Evolutionary conservation across 92 coral and sea anemone genomes (phyloP).

Genomic region (Phymanthus crucifer): DNA sequence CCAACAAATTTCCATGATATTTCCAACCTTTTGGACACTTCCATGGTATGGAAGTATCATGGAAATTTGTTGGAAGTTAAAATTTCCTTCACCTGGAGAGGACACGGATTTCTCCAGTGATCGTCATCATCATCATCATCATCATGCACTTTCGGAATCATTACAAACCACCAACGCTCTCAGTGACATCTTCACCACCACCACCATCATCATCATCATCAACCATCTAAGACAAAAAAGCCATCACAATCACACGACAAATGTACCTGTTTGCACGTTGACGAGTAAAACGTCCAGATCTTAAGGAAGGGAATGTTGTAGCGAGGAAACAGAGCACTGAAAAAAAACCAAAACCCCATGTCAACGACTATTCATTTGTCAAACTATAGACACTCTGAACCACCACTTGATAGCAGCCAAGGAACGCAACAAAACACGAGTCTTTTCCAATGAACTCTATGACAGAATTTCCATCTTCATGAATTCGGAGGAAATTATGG

Average conservation of each 20-base stretch:
- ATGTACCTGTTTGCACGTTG: conserved; percentile 44
- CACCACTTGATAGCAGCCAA: too few species aligned
- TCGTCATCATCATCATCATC: background rate
- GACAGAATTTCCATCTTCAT: background rate
- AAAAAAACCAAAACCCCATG: background rate
- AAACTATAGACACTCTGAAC: too few species aligned
- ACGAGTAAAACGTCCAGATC: conserved; percentile 79
- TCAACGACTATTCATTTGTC: background rate
- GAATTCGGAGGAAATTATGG: too few species aligned
- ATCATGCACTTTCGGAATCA: background rate
- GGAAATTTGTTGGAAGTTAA: too few species aligned
- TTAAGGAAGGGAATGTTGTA: conserved; percentile 81
- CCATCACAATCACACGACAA: background rate
- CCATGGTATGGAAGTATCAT: too few species aligned
- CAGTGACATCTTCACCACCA: background rate
- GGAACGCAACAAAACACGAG: too few species aligned
- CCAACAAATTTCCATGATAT: too few species aligned
- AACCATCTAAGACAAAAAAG: background rate
- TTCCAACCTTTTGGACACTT: too few species aligned
- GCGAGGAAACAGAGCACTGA: conserved; percentile 68
- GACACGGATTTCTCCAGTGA: background rate
- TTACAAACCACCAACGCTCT: background rate
- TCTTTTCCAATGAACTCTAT: too few species aligned
- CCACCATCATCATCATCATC: background rate
- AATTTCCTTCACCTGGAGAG: too few species aligned